Percentiles rank a stretch among this genome's conserved stretches.
Conservation (phyloP, 2,797 vertebrate species). For the Botia almorhae region DNA sequence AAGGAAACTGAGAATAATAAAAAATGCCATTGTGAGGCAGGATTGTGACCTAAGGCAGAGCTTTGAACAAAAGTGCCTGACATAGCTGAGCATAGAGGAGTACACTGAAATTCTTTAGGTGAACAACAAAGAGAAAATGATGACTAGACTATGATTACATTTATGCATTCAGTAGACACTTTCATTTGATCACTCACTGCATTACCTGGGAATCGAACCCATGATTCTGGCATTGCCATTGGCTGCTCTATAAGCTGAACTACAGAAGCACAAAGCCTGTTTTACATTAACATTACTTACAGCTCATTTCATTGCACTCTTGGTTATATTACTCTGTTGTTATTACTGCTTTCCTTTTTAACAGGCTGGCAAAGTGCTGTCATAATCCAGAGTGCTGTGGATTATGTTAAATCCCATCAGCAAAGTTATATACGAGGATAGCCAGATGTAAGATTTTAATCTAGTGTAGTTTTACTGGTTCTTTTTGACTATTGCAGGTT, state of each 20-base stretch:
- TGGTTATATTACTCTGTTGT: not conserved
- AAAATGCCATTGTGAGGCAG: conserved; percentile 56
- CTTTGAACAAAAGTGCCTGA: conserved; percentile 20
- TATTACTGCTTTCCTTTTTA: not conserved
- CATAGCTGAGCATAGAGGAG: conserved; percentile 20
- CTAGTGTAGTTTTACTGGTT: not conserved
- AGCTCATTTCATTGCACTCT: conserved; percentile 8
- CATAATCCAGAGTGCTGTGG: conserved; percentile 5
- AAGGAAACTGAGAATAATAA: conserved; percentile 56
- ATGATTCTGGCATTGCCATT: not conserved
- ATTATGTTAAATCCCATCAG: conserved; percentile 17
- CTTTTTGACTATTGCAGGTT: not conserved
- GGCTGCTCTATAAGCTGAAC: not conserved
- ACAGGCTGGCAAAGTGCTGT: conserved; percentile 12
- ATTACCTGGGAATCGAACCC: not conserved
- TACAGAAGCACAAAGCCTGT: not conserved
- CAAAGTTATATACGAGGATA: not conserved
- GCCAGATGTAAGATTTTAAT: not conserved
- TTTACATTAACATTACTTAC: conserved; percentile 4
- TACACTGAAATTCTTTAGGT: not conserved
- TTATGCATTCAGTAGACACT: not conserved
- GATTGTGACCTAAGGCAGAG: conserved; percentile 2
- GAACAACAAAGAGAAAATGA: not conserved
- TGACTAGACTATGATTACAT: not conserved
- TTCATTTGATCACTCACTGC: not conserved